A percentile compares a stretch with the other conserved stretches of the same genome.
Conservation (phyloP, 2,113 vertebrate genomes). For the Thoracochromis brauschi region DNA sequence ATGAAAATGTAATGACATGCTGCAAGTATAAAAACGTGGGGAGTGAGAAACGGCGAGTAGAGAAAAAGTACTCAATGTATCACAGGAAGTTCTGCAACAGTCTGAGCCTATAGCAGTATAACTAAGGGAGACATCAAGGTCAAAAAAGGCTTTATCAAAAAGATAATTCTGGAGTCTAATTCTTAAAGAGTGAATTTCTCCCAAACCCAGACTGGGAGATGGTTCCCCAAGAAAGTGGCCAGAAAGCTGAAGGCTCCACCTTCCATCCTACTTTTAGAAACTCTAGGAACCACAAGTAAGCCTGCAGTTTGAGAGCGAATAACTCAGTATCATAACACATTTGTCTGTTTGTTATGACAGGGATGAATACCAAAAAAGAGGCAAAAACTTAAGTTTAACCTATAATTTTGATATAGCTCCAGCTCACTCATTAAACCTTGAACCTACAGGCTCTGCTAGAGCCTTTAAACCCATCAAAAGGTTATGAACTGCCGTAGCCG, state of each 20-base stretch:
- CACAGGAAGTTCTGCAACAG: neutral
- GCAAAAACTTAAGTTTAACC: neutral
- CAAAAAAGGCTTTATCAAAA: neutral
- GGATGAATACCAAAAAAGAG: neutral
- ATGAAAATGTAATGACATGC: neutral
- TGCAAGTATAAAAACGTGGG: fast-evolving
- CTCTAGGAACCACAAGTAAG: neutral
- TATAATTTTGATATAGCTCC: neutral
- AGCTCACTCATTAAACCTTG: neutral
- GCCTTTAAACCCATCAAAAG: neutral
- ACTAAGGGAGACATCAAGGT: neutral
- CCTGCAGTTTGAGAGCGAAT: neutral
- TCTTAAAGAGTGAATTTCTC: neutral
- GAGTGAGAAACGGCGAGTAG: neutral
- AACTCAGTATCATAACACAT: neutral
- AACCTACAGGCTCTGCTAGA: neutral
- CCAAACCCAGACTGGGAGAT: neutral
- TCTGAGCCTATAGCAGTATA: neutral
- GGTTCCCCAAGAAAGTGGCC: fast-evolving
- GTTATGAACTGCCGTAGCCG: neutral
- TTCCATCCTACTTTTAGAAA: neutral
- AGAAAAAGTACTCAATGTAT: neutral
- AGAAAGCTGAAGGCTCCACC: neutral
- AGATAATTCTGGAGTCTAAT: neutral
- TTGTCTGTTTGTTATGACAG: neutral